Conservation (phyloP, 2,888 invertebrate species). For the Trichopria drosophilae region DNA sequence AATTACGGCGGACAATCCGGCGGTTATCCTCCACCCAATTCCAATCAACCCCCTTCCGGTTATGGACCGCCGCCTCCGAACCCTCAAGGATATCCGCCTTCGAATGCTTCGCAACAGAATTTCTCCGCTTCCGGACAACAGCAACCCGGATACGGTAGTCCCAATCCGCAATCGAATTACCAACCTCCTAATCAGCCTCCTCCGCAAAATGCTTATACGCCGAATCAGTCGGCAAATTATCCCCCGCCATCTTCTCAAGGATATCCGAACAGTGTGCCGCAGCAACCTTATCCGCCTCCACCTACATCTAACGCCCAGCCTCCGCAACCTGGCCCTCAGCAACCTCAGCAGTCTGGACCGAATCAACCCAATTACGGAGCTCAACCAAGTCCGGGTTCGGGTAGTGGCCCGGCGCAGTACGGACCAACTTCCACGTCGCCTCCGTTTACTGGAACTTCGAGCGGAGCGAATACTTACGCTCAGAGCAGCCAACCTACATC, state of each 20-base stretch:
- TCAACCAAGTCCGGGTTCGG: conserved; percentile 62
- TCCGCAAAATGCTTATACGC: conserved; percentile 53
- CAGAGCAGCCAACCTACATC: conserved; percentile 56
- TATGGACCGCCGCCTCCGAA: conserved; percentile 69
- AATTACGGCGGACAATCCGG: conserved; percentile 57
- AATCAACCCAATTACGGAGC: conserved; percentile 60
- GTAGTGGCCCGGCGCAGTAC: conserved; percentile 50
- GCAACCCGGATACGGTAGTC: conserved; percentile 55
- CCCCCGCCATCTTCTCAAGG: conserved; percentile 61
- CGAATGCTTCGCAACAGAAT: conserved; percentile 58
- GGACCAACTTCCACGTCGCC: conserved; percentile 56
- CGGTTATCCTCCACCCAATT: conserved; percentile 69
- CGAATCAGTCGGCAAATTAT: conserved; percentile 57
- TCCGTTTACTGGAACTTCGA: conserved; percentile 52
- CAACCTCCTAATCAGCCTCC: conserved; percentile 47
- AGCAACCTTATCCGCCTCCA: conserved; percentile 61
- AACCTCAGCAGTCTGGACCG: conserved; percentile 63
- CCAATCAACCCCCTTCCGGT: conserved; percentile 61
- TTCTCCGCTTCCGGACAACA: conserved; percentile 57
- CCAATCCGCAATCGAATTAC: conserved; percentile 56
- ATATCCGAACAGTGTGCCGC: conserved; percentile 57
- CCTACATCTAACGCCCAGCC: conserved; percentile 52
- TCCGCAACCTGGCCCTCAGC: conserved; percentile 47
- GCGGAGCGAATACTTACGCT: conserved; percentile 53
- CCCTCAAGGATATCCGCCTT: conserved; percentile 70